Percentiles rank a stretch among this genome's conserved stretches.
Evolutionary conservation across 2,797 vertebrate genomes (phyloP).

Genomic region (Lagocephalus sceleratus): DNA sequence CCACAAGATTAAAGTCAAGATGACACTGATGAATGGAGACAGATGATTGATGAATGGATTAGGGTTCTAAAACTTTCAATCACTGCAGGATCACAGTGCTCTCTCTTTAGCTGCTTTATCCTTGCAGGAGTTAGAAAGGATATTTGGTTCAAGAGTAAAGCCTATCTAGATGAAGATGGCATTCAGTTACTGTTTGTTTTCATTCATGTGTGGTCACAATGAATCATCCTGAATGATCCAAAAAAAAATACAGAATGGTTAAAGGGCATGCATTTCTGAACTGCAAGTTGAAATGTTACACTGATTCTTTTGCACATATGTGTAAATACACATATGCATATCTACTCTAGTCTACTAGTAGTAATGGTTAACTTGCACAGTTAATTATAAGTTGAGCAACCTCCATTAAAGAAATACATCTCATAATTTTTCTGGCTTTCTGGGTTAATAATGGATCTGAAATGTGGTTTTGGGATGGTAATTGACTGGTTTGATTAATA

Average conservation of each 20-base stretch:
- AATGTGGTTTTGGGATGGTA: too few relatives aligned
- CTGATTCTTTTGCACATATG: too few relatives aligned
- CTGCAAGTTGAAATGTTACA: neutral
- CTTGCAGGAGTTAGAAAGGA: constrained; percentile 10
- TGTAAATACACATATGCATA: too few relatives aligned
- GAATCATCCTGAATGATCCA: neutral
- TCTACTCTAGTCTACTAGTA: too few relatives aligned
- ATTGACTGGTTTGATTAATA: too few relatives aligned
- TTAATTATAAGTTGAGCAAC: too few relatives aligned
- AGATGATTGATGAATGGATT: constrained; percentile 58
- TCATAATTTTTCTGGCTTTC: too few relatives aligned
- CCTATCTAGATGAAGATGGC: constrained; percentile 26
- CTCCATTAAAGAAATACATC: too few relatives aligned
- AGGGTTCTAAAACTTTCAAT: constrained; percentile 54
- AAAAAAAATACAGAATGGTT: too few relatives aligned
- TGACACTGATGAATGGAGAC: constrained; percentile 64
- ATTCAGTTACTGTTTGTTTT: constrained; percentile 4
- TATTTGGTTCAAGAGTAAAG: constrained; percentile 20
- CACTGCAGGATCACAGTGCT: constrained; percentile 29
- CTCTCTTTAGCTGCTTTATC: constrained; percentile 28
- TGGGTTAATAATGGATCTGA: too few relatives aligned
- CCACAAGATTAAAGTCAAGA: constrained; percentile 49
- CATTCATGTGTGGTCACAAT: neutral
- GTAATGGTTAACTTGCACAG: too few relatives aligned
- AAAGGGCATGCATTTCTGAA: neutral